Conservation (phyloP, 2,888 invertebrate species). For the Candidula unifasciata region DNA sequence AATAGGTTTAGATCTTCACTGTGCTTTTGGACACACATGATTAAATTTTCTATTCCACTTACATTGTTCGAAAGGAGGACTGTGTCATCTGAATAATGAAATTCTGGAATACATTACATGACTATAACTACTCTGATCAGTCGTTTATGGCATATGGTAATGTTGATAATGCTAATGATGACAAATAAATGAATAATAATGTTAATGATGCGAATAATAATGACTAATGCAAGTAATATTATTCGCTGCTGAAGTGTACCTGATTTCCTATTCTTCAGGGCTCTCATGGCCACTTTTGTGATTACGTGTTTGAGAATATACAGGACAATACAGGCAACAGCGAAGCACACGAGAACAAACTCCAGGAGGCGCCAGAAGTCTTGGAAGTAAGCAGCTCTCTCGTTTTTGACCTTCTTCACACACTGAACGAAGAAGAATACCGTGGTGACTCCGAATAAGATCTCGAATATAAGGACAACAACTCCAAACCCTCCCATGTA, state of each 20-base stretch:
- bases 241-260: constrained; percentile 57
- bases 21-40: too few relatives aligned
- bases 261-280: constrained; percentile 73
- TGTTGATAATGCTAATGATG: too few relatives aligned
- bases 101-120: too few relatives aligned
- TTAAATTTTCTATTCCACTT: too few relatives aligned
- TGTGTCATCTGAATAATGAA: too few relatives aligned
- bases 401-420: constrained; percentile 70
- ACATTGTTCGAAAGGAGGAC: too few relatives aligned
- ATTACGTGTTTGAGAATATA: constrained; percentile 77
- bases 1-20: too few relatives aligned
- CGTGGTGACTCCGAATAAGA: constrained; percentile 76
- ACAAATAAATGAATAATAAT: too few relatives aligned
- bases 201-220: too few relatives aligned
- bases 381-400: constrained; percentile 76
- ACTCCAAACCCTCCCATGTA: constrained; percentile 78
- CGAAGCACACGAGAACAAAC: constrained; percentile 76
- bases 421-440: constrained; percentile 78
- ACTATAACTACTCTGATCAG: too few relatives aligned
- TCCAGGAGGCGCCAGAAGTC: constrained; percentile 79
- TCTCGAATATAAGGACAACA: constrained; percentile 77
- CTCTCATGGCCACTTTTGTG: constrained; percentile 72
- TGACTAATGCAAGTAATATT: too few relatives aligned
- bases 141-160: too few relatives aligned
- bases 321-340: constrained; percentile 77